These are phyloP conservation scores for Luperina testacea DNA, from an alignment of 2,888 invertebrate genomes.

Conservation along the genomic window DNA sequence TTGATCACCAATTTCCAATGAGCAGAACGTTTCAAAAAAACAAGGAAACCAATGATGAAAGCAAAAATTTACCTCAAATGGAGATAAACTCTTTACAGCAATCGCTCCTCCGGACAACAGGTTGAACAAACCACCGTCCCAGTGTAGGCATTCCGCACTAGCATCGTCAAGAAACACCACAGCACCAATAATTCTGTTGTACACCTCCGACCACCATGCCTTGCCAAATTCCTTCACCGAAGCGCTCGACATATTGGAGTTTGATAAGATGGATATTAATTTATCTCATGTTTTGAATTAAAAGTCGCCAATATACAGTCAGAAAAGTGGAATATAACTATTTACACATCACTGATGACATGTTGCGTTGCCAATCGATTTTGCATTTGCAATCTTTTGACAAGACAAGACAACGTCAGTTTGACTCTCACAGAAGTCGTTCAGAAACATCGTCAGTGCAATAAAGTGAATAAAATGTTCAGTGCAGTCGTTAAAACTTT, in stretches of 20 bases:
- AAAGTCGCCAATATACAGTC: background rate
- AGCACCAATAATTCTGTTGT: slow-evolving; percentile 90
- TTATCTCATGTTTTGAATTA: slow-evolving; percentile 4
- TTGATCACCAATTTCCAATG: background rate
- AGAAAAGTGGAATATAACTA: slow-evolving; percentile 13
- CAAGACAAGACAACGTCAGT: slow-evolving; percentile 6
- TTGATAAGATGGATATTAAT: background rate
- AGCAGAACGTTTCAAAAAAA: background rate
- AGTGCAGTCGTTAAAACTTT: background rate
- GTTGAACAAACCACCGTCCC: slow-evolving; percentile 92
- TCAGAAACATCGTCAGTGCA: background rate
- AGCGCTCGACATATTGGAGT: slow-evolving; percentile 68
- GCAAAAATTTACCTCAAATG: slow-evolving; percentile 88
- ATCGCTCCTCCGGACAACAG: slow-evolving; percentile 91
- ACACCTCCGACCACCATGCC: slow-evolving; percentile 91
- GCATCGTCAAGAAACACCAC: slow-evolving; percentile 92
- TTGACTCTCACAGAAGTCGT: slow-evolving; percentile 11
- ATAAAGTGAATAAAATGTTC: background rate
- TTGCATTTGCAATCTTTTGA: slow-evolving; percentile 16
- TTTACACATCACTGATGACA: slow-evolving; percentile 52
- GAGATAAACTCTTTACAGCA: slow-evolving; percentile 91
- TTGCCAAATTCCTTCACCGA: slow-evolving; percentile 86
- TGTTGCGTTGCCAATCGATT: slow-evolving; percentile 40
- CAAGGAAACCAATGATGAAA: background rate
- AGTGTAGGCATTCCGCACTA: slow-evolving; percentile 92